These are phyloP conservation scores for Tenthredo notha DNA, from an alignment of 2,888 invertebrate species.

Conservation along the genomic window DNA sequence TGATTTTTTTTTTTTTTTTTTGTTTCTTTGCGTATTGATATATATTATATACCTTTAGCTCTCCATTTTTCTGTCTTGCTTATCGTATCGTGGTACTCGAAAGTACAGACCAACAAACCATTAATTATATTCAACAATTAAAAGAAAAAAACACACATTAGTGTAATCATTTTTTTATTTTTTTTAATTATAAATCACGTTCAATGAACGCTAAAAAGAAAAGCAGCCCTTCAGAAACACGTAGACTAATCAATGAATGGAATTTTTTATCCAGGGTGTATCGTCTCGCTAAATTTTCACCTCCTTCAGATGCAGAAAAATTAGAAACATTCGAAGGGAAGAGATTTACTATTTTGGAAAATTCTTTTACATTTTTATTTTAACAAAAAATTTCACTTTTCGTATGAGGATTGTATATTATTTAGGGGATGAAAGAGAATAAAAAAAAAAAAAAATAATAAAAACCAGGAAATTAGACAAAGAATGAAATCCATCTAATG, in stretches of 20 bases:
- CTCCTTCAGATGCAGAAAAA: no score
- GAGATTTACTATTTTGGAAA: no score
- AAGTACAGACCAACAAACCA: constrained; percentile 70
- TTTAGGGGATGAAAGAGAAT: background rate
- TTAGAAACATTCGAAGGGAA: no score
- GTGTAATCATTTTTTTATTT: background rate
- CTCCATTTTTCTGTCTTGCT: constrained; percentile 2
- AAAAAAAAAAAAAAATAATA: constrained; percentile 56
- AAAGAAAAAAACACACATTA: no score
- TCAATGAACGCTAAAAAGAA: background rate
- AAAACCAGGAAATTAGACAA: constrained; percentile 49
- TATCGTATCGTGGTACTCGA: constrained; percentile 33
- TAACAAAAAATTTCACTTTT: background rate
- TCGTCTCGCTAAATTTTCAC: no score
- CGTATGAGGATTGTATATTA: background rate
- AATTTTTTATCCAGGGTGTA: background rate
- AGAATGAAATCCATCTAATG: constrained; percentile 38
- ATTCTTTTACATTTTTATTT: no score
- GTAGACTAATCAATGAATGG: background rate
- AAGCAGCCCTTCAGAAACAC: background rate
- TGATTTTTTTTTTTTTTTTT: background rate
- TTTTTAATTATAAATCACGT: background rate
- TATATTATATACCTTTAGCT: background rate
- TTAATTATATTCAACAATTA: constrained; percentile 58
- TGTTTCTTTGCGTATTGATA: background rate